phyloP scores from a whole-genome alignment of 2,113 vertebrate species.

The Spermophilus dauricus region DNA sequence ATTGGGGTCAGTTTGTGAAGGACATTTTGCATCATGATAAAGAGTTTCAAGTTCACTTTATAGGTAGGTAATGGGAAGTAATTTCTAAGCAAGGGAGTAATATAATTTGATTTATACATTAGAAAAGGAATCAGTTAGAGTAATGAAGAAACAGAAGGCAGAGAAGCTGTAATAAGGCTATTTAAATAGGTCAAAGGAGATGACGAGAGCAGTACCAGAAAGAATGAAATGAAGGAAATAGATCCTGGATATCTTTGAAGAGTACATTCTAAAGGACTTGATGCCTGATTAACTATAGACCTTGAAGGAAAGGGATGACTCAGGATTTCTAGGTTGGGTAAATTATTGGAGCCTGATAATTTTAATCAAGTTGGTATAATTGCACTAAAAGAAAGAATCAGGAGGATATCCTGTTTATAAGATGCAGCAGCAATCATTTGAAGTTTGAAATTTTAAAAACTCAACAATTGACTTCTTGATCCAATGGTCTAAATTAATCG shows the following conservation, averaged over 20 bases:
- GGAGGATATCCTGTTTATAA: neutral
- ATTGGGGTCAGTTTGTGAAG: neutral
- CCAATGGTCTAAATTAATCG: neutral
- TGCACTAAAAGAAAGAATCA: neutral
- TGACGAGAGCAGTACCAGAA: neutral
- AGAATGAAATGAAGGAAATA: neutral
- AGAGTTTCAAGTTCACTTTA: neutral
- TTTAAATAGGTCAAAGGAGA: neutral
- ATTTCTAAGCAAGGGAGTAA: slow-evolving; percentile 22
- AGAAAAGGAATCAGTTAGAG: neutral
- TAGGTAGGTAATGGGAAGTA: slow-evolving; percentile 1
- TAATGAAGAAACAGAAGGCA: slow-evolving; percentile 38
- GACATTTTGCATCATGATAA: neutral
- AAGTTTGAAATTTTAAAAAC: slow-evolving; percentile 19
- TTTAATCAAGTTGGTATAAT: neutral
- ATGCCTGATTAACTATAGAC: neutral
- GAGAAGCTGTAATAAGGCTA: neutral
- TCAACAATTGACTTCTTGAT: neutral
- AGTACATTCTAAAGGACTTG: neutral
- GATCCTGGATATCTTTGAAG: neutral
- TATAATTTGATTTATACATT: slow-evolving; percentile 44
- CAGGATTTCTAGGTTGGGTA: neutral
- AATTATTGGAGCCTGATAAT: neutral
- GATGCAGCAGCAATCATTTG: neutral
- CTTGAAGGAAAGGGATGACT: neutral